Percentiles rank a stretch among this genome's conserved stretches.
These are phyloP conservation scores for Ceratosolen solmsi DNA, from an alignment of 1,140 invertebrate species.

Conservation along the genomic window DNA sequence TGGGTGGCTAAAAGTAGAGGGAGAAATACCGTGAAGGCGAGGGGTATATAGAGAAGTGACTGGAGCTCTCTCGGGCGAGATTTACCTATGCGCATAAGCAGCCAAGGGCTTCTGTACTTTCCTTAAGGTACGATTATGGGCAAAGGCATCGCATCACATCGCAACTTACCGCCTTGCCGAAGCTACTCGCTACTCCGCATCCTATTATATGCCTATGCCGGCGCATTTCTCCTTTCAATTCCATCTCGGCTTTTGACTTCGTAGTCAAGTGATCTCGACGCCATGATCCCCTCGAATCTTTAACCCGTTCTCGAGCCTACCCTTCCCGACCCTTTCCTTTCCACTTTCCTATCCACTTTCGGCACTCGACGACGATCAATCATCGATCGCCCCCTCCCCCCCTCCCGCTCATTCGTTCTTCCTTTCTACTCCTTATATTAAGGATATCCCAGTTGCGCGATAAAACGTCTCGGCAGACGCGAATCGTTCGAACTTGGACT, in stretches of 20 bases:
- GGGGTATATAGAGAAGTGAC: slow-evolving; percentile 4
- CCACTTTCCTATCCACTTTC: no score
- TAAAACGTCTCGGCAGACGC: neutral
- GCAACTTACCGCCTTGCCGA: neutral
- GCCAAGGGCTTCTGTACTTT: slow-evolving; percentile 3
- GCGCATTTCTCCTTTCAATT: slow-evolving; percentile 34
- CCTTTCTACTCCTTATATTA: neutral
- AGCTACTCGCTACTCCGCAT: slow-evolving; percentile 16
- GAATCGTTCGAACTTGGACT: neutral
- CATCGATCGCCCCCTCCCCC: neutral
- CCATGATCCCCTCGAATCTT: neutral
- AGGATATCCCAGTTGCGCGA: neutral
- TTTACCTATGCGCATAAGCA: neutral
- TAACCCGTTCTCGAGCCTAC: neutral
- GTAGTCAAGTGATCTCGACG: slow-evolving; percentile 6
- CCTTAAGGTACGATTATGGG: neutral
- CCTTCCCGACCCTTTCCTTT: neutral
- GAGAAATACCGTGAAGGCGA: neutral
- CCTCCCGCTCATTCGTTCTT: neutral
- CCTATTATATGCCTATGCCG: slow-evolving; percentile 34
- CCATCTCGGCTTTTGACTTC: neutral
- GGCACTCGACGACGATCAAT: no score
- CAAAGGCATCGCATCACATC: neutral
- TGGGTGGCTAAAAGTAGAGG: neutral
- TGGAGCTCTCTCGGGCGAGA: neutral